Evolutionary conservation across 2,113 vertebrate species (phyloP).

Genomic region (Thermophis baileyi): DNA sequence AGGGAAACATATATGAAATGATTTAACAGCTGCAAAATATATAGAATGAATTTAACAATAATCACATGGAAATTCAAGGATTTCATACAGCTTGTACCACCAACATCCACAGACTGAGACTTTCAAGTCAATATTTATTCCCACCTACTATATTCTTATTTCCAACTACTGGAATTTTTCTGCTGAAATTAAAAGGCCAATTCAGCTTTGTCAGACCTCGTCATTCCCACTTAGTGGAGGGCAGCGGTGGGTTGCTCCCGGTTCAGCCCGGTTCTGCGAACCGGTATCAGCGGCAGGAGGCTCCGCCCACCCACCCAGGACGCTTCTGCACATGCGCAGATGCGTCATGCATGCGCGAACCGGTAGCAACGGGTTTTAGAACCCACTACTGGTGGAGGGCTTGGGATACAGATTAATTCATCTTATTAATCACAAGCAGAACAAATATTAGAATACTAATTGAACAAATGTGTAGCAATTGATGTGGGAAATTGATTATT

Average conservation of each 20-base stretch:
- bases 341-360: too few species aligned
- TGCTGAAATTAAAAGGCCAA: background rate
- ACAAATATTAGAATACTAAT: background rate
- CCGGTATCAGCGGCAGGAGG: too few species aligned
- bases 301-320: too few species aligned
- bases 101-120: background rate
- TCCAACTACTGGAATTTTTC: background rate
- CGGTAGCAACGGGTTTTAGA: too few species aligned
- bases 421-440: background rate
- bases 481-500: background rate
- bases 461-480: background rate
- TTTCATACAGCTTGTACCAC: slow-evolving; percentile 6
- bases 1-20: background rate
- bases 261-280: too few species aligned
- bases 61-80: background rate
- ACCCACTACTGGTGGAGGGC: too few species aligned
- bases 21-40: background rate
- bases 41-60: background rate
- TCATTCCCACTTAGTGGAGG: too few species aligned
- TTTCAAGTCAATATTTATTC: background rate
- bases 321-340: too few species aligned
- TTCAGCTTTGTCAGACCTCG: background rate
- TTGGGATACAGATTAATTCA: too few species aligned
- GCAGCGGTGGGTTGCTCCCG: too few species aligned
- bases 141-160: background rate